Evolutionary conservation across 2,113 vertebrate species (phyloP).

Genomic region (Lophotis ruficrista): DNA sequence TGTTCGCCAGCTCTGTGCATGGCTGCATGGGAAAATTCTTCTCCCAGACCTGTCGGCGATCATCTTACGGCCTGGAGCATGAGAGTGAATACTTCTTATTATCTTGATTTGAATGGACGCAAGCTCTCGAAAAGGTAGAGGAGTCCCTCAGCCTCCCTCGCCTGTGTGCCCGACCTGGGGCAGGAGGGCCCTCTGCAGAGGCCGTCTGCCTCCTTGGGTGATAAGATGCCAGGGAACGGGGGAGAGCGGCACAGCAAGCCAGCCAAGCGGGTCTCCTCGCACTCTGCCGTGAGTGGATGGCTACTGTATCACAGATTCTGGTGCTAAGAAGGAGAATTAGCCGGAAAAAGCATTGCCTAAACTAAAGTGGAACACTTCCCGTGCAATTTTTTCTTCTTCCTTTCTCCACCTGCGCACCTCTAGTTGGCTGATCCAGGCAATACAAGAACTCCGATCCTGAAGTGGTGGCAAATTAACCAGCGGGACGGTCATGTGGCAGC

Average conservation of each 20-base stretch:
- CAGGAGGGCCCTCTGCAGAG: background rate
- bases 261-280: accelerated
- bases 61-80: slow-evolving; percentile 1
- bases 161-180: background rate
- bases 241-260: background rate
- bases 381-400: background rate
- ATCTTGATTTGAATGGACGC: background rate
- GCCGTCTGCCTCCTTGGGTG: background rate
- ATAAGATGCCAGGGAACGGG: background rate
- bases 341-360: background rate
- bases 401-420: background rate
- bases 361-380: background rate
- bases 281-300: background rate
- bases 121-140: background rate
- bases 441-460: background rate
- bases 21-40: slow-evolving; percentile 19
- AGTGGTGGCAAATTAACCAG: background rate
- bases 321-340: background rate
- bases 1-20: background rate
- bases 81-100: background rate
- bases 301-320: background rate
- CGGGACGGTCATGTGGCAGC: background rate
- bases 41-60: background rate
- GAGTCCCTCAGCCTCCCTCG: background rate
- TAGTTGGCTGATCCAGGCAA: background rate